These are phyloP conservation scores for Gandaritis pyraliata DNA, from an alignment of 2,888 invertebrate genomes.

Conservation along the genomic window DNA sequence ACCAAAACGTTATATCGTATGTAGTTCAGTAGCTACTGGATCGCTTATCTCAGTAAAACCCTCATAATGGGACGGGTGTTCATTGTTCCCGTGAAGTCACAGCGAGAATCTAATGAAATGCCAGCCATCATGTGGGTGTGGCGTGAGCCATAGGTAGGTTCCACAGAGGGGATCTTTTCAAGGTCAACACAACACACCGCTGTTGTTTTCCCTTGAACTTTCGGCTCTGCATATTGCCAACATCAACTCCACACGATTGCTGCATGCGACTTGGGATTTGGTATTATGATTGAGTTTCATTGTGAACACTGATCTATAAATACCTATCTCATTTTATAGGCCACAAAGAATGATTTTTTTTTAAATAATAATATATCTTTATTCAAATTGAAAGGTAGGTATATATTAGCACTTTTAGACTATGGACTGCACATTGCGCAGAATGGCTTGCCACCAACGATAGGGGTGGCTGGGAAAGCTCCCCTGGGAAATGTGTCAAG, in stretches of 20 bases:
- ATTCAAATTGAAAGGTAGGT: too few relatives aligned
- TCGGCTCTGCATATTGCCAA: conserved; percentile 14
- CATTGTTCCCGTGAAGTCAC: conserved; percentile 16
- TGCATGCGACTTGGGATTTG: conserved; percentile 20
- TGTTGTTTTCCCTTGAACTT: conserved; percentile 25
- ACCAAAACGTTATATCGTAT: not conserved
- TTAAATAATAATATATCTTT: too few relatives aligned
- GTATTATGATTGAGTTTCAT: conserved; percentile 25
- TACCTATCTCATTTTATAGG: conserved; percentile 36
- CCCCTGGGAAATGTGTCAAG: conserved; percentile 61
- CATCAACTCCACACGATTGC: conserved; percentile 15
- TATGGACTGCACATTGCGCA: too few relatives aligned
- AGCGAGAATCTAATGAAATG: conserved; percentile 38
- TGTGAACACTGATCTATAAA: conserved; percentile 17
- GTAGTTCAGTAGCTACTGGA: conserved; percentile 1
- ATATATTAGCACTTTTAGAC: too few relatives aligned
- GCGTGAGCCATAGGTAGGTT: conserved; percentile 13
- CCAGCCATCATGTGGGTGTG: conserved; percentile 32
- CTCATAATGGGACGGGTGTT: conserved; percentile 2
- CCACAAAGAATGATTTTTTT: conserved; percentile 45
- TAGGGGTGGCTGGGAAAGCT: conserved; percentile 28
- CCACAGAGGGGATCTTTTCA: conserved; percentile 33
- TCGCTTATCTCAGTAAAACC: conserved; percentile 16
- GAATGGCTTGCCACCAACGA: conserved; percentile 41
- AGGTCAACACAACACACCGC: conserved; percentile 35